Evolutionary conservation across 1,140 invertebrate genomes (phyloP), one percentile per base, ranked within the genome.

Genomic region (Euura lappo): DNA sequence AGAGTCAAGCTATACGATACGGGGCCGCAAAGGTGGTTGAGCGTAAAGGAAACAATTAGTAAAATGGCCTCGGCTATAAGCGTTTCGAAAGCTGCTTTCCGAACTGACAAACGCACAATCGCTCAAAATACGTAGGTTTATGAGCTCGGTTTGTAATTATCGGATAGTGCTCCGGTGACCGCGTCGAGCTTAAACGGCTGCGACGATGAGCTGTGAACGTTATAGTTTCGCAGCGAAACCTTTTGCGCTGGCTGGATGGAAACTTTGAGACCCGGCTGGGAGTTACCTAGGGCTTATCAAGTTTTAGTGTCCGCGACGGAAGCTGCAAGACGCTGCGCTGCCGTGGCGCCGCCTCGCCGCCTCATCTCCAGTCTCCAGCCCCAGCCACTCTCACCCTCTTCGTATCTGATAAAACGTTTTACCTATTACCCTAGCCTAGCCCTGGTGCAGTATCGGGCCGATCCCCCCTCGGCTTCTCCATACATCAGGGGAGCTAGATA

Each of bases 241-340:
- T 60, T 60, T 60, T 60, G 8, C 51, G 4, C 13, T n/a, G 2
- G 51, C 28, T 28, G 51, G 51, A 28, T 28, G 28, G 28, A 28
- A 28, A 28, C 28, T 28, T 28, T n/a, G 51, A 60, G 13, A 60
- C 51, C 13, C 51, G 8, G 13, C 51, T 11, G 13, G 8, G 51
- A 60, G 51, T 60, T 60, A 60, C 51, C 51, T 8, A 60, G 51
- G 51, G 51, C 51, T 60, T 60, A 60, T 60, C 51, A 60, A 60
- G 51, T 60, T 60, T 60, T 60, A 60, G 51, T 60, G 51, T 8
- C 51, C 10, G 51, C 13, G 51, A 60, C 8, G 51, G 51, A 60
- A 60, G 8, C 28, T 28, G 28, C 51, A 60, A 60, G 51, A 60
- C 51, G 28, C 28, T 28, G 28, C 28, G 51, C 51, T 60, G 51